A percentile compares a stretch with the other conserved stretches of the same genome.
phyloP scores from a whole-genome alignment of 1,140 invertebrate genomes.

The Dolichoris vasculosae region DNA sequence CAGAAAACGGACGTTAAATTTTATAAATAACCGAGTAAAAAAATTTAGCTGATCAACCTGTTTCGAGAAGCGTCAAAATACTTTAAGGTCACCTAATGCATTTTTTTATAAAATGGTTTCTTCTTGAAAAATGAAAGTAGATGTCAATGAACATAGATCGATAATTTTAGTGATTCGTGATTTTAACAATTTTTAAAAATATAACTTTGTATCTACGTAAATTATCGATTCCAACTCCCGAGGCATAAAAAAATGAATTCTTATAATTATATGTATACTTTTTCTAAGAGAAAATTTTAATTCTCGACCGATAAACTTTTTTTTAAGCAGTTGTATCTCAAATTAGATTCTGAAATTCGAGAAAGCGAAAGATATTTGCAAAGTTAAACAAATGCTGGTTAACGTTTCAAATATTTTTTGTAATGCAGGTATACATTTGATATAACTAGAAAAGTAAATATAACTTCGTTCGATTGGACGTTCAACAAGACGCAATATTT shows the following conservation, averaged over 20 bases:
- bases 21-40: not conserved
- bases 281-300: not conserved
- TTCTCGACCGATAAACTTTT: not conserved
- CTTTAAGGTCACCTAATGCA: not conserved
- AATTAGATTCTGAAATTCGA: not conserved
- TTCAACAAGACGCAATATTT: conserved; percentile 25
- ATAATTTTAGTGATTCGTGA: not conserved
- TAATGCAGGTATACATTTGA: not conserved
- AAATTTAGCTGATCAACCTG: not conserved
- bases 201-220: too few relatives aligned
- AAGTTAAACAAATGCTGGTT: not conserved
- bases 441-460: conserved; percentile 1
- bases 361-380: not conserved
- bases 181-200: not conserved
- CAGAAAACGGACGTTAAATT: not conserved
- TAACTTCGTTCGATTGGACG: conserved; percentile 4
- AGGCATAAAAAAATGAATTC: not conserved
- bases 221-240: too few relatives aligned
- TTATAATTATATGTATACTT: not conserved
- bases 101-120: not conserved
- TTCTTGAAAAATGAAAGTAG: not conserved
- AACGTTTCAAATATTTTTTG: not conserved
- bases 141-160: not conserved
- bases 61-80: not conserved
- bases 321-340: not conserved